Evolutionary conservation across 2,113 vertebrate species (phyloP), one percentile per base, ranked within the genome.

Genomic region (Lathamus discolor): DNA sequence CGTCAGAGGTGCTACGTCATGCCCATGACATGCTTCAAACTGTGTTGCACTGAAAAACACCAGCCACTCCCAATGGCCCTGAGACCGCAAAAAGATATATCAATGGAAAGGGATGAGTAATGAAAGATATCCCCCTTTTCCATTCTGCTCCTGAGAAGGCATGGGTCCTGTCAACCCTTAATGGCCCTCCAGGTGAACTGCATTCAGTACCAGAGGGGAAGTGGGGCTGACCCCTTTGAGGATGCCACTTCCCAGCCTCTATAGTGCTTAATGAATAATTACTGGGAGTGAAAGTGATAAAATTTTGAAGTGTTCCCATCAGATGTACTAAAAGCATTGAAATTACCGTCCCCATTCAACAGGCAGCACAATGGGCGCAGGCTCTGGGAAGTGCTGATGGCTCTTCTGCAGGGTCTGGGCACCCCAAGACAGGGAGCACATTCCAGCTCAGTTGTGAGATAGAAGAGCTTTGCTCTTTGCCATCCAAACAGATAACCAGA

Each of bases 21-120:
- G 11, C 24, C 23, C 7, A 0, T 18, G 35, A 70, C 28, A 10
- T 2, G 8, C 41, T 66, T 46, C 75, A 63, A 48, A 83, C 27
- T 11, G 52, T 10, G 7, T 1, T 13, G 39, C 39, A 2, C 2
- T 44, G 85, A 0, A 1, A 25, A 23, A 29, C 1, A 3, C 29
- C 35, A 29, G 54, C 9, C 19, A 9, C 15, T 54, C 25, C 0
- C 1, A 9, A 17, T 19, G 43, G 68, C 46, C 35, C 33, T 1
- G 3, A 59, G 66, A 64, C 61, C 33, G 37, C 28, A 59, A 23
- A 67, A 72, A 35, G n/a, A 39, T 9, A 8, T 1, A 1, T 62
- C 57, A 37, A 8, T 15, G 35, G 46, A 43, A 85, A 15, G 20
- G 76, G 48, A 88, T 41, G 72, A 74, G 55, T 14, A 86, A 89